Base-by-base conservation (phyloP, 2,888 invertebrate genomes). In the Hemistola chrysoprasaria region DNA sequence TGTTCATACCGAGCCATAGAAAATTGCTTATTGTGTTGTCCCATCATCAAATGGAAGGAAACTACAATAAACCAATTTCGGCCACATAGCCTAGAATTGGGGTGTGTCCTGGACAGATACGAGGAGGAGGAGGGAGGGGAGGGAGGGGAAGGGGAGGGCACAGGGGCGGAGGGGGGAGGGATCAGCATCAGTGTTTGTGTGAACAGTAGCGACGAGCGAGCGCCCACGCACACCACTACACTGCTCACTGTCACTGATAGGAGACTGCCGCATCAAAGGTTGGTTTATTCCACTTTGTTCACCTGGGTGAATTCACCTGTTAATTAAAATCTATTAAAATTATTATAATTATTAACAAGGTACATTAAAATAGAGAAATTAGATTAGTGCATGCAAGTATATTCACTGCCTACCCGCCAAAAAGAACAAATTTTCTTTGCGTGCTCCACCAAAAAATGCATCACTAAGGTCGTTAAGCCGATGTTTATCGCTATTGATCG, bases 111-210 rank as follows among this genome's bases (percentile, higher is more conserved):
- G 78, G 71, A 76, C 80, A 88, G 88, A 81, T 88, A 85, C 71
- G 87, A 86, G 65, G 87, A 87, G 68, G 88, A 86, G 64, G 79
- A 68, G 25, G 69, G 46, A 0, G 51, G 71, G 29, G 51, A 37
- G 4, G 57, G 11, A 0, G 56, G 50, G 16, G 64, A 53, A 3
- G 64, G 57, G n/a, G 71, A 61, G 11, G 68, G 56, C 11, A 63
- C 53, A 3, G 64, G 57, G n/a, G 71, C 61, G 11, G 68, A 56
- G 3, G 65, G 56, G 1, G 64, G 73, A 32, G 80, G 81, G 1
- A 78, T 85, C 67, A 84, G 77, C 65, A 85, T 87, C 75, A 83
- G 83, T 48, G 86, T 87, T 39, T 86, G 87, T 47, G 80, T 87
- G 9, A 86, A 85, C 69, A 74, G 68, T 32, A 75, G 73, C 29